Evolutionary conservation across 2,888 invertebrate species (phyloP).

Genomic region (Ramazzottius varieornatus): DNA sequence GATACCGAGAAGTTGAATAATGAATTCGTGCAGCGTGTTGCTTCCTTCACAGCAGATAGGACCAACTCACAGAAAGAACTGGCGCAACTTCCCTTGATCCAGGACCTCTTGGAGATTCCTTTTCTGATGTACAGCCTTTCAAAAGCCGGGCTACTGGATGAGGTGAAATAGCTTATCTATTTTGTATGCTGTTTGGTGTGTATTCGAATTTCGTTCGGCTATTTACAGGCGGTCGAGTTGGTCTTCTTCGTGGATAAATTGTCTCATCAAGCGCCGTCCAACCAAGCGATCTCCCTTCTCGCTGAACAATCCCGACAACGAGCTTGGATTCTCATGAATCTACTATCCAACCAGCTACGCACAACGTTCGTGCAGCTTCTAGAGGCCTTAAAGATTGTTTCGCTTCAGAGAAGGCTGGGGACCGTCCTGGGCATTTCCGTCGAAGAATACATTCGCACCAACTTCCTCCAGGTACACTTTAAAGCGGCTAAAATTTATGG

Average conservation of each 20-base stretch:
- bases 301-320: not conserved
- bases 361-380: not conserved
- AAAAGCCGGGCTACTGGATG: not conserved
- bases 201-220: too few relatives aligned
- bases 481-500: not conserved
- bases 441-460: not conserved
- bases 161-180: too few relatives aligned
- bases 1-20: not conserved
- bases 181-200: too few relatives aligned
- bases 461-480: not conserved
- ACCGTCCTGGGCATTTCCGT: not conserved
- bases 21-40: not conserved
- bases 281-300: not conserved
- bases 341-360: not conserved
- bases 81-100: not conserved
- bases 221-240: not conserved
- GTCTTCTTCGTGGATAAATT: not conserved
- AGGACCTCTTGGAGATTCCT: not conserved
- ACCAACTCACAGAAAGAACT: not conserved
- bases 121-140: not conserved
- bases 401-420: not conserved
- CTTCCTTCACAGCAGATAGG: not conserved
- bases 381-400: not conserved
- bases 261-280: not conserved
- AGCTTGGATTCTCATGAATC: not conserved